Evolutionary conservation across 1,140 invertebrate species (phyloP).

Genomic region (Listronotus oregonensis): DNA sequence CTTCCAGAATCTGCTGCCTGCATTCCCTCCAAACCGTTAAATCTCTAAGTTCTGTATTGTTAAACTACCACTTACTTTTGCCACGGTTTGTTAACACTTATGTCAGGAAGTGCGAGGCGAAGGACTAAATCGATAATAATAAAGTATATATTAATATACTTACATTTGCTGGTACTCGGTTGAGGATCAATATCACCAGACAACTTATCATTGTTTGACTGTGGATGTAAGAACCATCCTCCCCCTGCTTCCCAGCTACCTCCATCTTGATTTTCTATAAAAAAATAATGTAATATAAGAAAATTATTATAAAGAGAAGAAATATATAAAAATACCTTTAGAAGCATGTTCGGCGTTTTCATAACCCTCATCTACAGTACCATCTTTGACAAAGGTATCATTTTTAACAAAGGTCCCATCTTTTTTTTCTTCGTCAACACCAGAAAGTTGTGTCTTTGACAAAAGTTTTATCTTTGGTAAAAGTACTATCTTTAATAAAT

Average conservation of each 20-base stretch:
- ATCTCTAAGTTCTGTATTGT: too few relatives aligned
- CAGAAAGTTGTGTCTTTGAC: too few relatives aligned
- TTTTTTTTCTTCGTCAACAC: slow-evolving; percentile 19
- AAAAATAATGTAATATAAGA: slow-evolving; percentile 5
- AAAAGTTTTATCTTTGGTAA: slow-evolving; percentile 9
- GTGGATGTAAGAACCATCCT: slow-evolving; percentile 61
- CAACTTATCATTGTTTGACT: slow-evolving; percentile 42
- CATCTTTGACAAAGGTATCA: slow-evolving; percentile 32
- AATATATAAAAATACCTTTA: neutral
- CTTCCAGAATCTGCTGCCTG: too few relatives aligned
- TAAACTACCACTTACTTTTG: too few relatives aligned
- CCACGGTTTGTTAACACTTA: too few relatives aligned
- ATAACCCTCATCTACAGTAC: slow-evolving; percentile 20
- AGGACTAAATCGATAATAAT: too few relatives aligned
- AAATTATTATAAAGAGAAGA: neutral
- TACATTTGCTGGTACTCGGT: slow-evolving; percentile 38
- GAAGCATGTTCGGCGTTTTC: slow-evolving; percentile 4
- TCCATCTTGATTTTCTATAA: neutral
- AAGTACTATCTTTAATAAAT: slow-evolving; percentile 31
- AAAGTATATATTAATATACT: neutral
- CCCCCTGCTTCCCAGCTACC: slow-evolving; percentile 41
- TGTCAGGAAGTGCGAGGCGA: too few relatives aligned
- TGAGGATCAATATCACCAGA: slow-evolving; percentile 45
- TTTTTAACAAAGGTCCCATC: slow-evolving; percentile 29
- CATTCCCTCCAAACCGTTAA: too few relatives aligned